These are phyloP conservation scores for Pedionomus torquatus DNA, from an alignment of 2,113 vertebrate genomes.

Conservation along the genomic window DNA sequence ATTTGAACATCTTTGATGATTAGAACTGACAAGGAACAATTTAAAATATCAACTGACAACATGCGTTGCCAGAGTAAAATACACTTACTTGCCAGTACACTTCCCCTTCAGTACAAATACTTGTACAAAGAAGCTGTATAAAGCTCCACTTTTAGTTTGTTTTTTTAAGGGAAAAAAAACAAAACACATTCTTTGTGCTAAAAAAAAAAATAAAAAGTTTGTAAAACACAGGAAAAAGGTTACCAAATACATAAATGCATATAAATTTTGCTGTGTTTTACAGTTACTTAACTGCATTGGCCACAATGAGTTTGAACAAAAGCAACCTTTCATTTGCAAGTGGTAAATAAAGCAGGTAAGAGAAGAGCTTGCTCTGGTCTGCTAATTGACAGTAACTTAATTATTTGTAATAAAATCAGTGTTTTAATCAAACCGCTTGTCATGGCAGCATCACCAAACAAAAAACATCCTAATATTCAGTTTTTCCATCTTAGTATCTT, in stretches of 20 bases:
- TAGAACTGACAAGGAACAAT: background rate
- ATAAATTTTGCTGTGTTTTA: background rate
- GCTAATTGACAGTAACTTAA: background rate
- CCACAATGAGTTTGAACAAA: background rate
- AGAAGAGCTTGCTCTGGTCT: background rate
- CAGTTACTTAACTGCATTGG: background rate
- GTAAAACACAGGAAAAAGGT: background rate
- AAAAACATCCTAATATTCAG: background rate
- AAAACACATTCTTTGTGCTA: background rate
- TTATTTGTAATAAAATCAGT: background rate
- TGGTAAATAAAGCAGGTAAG: background rate
- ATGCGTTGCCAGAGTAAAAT: background rate
- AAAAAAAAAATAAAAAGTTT: background rate
- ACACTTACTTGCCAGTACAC: background rate
- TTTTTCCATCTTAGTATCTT: background rate
- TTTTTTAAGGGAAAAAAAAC: background rate
- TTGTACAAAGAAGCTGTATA: background rate
- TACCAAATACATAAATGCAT: background rate
- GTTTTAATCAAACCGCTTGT: background rate
- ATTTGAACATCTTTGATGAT: background rate
- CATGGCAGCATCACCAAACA: background rate
- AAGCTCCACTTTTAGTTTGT: background rate
- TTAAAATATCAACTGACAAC: background rate
- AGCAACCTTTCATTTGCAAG: background rate
- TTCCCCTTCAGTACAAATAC: background rate